These are phyloP conservation scores for Mormyrus proboscirostris DNA, from an alignment of 2,797 vertebrate genomes.

Conservation along the genomic window DNA sequence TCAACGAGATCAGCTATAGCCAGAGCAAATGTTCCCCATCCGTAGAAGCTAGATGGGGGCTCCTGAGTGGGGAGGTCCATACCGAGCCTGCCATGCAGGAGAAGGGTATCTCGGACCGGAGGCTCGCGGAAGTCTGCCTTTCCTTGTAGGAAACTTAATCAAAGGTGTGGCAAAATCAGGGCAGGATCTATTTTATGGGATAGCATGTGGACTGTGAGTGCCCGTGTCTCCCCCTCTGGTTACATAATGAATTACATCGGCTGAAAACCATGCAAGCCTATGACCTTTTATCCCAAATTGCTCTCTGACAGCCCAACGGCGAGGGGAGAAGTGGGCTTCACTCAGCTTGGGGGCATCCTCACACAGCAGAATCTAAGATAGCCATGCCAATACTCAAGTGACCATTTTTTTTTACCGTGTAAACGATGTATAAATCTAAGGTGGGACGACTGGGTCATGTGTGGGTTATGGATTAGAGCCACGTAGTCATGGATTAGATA, in stretches of 20 bases:
- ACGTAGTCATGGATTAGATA: not conserved
- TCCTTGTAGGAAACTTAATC: not conserved
- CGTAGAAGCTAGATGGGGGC: not conserved
- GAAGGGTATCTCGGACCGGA: not conserved
- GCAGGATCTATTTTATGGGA: not conserved
- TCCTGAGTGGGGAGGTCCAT: not conserved
- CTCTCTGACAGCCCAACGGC: slow-evolving; percentile 67
- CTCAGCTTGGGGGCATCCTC: not conserved
- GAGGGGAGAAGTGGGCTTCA: slow-evolving; percentile 84
- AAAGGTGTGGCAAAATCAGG: not conserved
- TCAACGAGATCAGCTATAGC: not conserved
- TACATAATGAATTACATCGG: not conserved
- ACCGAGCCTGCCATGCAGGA: not conserved
- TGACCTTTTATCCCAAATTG: not conserved
- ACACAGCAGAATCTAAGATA: not conserved
- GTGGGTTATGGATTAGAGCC: not conserved
- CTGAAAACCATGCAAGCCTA: not conserved
- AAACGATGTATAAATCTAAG: not conserved
- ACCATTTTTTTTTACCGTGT: not conserved
- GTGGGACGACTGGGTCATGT: not conserved
- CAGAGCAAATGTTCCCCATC: not conserved
- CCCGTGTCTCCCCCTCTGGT: not conserved
- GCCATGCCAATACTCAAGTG: not conserved
- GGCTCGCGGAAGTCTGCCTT: not conserved
- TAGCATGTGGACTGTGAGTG: not conserved